phyloP scores from a whole-genome alignment of 2,888 invertebrate species.

The Amphiduros pacificus region DNA sequence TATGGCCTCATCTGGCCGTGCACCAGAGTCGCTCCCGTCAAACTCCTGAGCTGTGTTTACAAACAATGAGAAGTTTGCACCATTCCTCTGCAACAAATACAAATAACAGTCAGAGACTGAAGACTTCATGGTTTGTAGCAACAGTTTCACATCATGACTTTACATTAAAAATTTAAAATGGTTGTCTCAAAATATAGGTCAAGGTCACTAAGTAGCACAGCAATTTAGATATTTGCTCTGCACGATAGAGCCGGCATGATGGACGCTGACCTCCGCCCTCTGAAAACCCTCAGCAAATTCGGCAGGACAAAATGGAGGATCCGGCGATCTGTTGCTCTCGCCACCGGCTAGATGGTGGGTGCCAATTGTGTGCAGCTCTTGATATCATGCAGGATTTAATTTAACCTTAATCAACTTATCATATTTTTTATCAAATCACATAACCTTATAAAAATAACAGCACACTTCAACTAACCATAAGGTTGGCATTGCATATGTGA shows the following conservation, averaged over 20 bases:
- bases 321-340: too few relatives aligned
- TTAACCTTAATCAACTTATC: too few relatives aligned
- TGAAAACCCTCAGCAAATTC: too few relatives aligned
- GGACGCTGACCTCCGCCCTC: too few relatives aligned
- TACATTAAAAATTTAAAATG: neutral
- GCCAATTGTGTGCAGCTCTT: too few relatives aligned
- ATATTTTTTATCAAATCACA: neutral
- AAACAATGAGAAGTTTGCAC: conserved; percentile 93
- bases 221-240: too few relatives aligned
- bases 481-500: conserved; percentile 98
- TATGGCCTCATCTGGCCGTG: conserved; percentile 95
- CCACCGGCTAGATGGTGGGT: too few relatives aligned
- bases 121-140: too few relatives aligned
- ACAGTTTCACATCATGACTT: neutral
- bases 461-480: conserved; percentile 73
- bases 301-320: too few relatives aligned
- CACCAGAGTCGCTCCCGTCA: conserved; percentile 96
- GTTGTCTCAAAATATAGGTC: neutral
- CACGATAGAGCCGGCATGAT: too few relatives aligned
- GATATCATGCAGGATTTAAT: too few relatives aligned
- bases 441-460: neutral
- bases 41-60: conserved; percentile 94
- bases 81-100: conserved; percentile 75
- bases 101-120: neutral
- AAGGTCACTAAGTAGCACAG: too few relatives aligned